Conservation (phyloP, 2,113 vertebrate species). For the Phrynosoma blainvillii region DNA sequence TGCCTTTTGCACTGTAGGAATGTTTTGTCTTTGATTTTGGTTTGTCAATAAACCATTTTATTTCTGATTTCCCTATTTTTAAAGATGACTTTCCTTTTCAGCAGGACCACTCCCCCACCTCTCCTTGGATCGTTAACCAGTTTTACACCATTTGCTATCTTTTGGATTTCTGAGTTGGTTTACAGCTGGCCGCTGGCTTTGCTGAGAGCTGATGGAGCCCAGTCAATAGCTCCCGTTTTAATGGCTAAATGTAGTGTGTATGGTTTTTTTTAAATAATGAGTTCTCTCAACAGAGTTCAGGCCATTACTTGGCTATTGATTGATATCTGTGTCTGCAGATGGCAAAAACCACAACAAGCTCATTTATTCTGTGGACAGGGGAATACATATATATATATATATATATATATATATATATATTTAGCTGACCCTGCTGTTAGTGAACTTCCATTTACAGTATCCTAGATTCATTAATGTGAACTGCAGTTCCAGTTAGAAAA, state of each 20-base stretch:
- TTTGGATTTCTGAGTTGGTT: constrained; percentile 20
- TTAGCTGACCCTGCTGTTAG: constrained; percentile 34
- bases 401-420: constrained; percentile 50
- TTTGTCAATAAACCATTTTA: constrained; percentile 33
- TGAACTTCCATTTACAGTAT: constrained; percentile 36
- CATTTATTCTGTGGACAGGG: constrained; percentile 54
- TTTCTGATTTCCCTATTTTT: constrained; percentile 31
- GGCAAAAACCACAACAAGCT: constrained; percentile 55
- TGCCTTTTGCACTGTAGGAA: constrained; percentile 24
- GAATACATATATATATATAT: constrained; percentile 45
- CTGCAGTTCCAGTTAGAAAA: constrained; percentile 38
- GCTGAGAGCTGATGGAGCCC: constrained; percentile 56
- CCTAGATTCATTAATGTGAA: constrained; percentile 23
- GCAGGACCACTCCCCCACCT: neutral
- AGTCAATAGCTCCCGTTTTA: constrained; percentile 64
- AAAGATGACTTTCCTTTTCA: neutral
- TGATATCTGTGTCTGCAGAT: constrained; percentile 60
- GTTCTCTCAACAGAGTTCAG: constrained; percentile 62
- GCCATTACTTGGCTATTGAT: constrained; percentile 57
- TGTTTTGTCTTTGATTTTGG: constrained; percentile 44
- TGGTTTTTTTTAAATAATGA: constrained; percentile 65
- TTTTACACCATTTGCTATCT: constrained; percentile 38
- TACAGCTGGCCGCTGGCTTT: constrained; percentile 54
- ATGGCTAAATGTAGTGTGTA: constrained; percentile 63
- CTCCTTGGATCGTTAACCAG: neutral